A percentile compares a stretch with the other conserved stretches of the same genome.
Conservation (phyloP, 2,113 vertebrate genomes). For the Paratilapia polleni region DNA sequence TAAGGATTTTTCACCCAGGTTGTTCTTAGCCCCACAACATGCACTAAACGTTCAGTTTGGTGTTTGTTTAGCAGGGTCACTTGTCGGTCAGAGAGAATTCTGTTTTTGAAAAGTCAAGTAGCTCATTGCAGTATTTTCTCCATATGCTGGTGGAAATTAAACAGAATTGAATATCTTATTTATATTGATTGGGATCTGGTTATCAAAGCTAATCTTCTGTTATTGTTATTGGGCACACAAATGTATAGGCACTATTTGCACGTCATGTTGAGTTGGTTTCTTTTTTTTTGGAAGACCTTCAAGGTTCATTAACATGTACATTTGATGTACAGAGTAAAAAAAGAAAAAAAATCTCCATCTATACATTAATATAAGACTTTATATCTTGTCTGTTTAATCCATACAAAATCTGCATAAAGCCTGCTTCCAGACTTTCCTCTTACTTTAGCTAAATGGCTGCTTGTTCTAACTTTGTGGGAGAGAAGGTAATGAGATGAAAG, state of each 20-base stretch:
- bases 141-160: not conserved
- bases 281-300: too few relatives aligned
- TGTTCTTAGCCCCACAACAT: slow-evolving; percentile 1
- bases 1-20: slow-evolving; percentile 4
- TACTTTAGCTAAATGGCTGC: not conserved
- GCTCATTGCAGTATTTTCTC: not conserved
- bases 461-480: not conserved
- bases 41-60: not conserved
- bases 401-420: not conserved
- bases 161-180: not conserved
- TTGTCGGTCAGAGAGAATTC: not conserved
- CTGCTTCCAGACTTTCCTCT: not conserved
- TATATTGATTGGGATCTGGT: not conserved
- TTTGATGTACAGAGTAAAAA: too few relatives aligned
- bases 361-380: too few relatives aligned
- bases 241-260: not conserved
- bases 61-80: not conserved
- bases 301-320: too few relatives aligned
- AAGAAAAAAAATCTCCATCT: too few relatives aligned
- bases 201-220: not conserved
- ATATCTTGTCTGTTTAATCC: not conserved
- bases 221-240: not conserved
- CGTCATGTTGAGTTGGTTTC: too few relatives aligned
- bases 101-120: not conserved
- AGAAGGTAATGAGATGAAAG: not conserved